Base-by-base conservation (phyloP, 2,113 vertebrate genomes). In the Gymnogyps californianus region DNA sequence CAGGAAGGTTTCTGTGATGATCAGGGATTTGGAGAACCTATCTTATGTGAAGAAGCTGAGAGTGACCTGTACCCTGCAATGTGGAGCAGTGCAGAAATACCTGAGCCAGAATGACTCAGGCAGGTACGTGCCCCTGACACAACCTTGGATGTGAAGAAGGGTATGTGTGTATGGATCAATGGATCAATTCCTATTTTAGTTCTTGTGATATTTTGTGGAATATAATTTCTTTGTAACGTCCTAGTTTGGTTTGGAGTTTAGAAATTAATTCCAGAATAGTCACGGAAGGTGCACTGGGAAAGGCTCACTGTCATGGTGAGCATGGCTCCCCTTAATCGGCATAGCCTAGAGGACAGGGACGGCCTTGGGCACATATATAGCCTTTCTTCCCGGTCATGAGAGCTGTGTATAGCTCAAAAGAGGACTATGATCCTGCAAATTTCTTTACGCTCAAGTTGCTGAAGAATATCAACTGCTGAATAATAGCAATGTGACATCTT, bases 81-180 rank as follows among this genome's bases (percentile, higher is more conserved):
- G 62, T 18, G 36, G 81, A 57, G 61, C n/a, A 52, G 4, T 24
- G 26, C 55, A 64, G 62, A 31, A n/a, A 38, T 19, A 44, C 20
- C 14, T 16, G 40, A 55, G 28, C 55, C 31, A 26, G 55, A 34
- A 15, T 1, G 4, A 13, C 54, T 18, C 7, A 1, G 34, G 25
- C 34, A 49, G 59, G 58, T 13, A 13, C 25, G 8, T 64, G 40
- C 16, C 40, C n/a, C 42, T 34, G 62, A 7, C 71, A 47, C 26
- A 20, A 1, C 16, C n/a, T 13, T 22, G 34, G 17, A 3, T 42
- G 13, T 36, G 51, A 49, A 49, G 46, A 31, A 49, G 32, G 25
- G 8, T 19, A 8, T 0, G 1, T 11, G 34, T 22, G 26, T 19
- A 8, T 46, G 21, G 28, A 42, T 25, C n/a, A 47, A 2, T 14